A percentile compares a stretch with the other conserved stretches of the same genome.
Evolutionary conservation across 2,797 vertebrate species (phyloP).

Genomic region (Melopsittacus undulatus): DNA sequence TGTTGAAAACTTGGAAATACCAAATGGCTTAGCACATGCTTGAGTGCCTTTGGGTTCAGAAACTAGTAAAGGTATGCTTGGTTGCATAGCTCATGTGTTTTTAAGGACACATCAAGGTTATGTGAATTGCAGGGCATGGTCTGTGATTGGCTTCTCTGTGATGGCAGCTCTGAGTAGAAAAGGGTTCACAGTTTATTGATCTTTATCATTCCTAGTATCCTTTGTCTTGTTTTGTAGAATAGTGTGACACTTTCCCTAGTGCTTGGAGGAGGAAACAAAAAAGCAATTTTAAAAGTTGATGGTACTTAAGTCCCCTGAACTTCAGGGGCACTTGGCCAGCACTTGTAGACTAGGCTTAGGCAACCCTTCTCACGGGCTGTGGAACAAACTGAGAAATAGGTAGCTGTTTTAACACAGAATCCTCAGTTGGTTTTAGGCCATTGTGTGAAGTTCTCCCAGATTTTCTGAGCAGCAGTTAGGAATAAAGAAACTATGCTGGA

Average conservation of each 20-base stretch:
- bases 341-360: neutral
- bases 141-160: neutral
- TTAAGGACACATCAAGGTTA: neutral
- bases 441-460: neutral
- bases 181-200: neutral
- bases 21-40: neutral
- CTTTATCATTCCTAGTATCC: neutral
- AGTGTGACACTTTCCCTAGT: accelerated
- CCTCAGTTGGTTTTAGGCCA: neutral
- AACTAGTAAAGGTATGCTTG: neutral
- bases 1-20: neutral
- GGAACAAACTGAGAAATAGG: neutral
- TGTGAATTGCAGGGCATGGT: neutral
- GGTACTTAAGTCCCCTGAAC: neutral
- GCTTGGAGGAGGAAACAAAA: neutral
- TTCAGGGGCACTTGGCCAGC: neutral
- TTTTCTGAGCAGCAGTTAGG: neutral
- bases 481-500: neutral
- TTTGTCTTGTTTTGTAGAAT: neutral
- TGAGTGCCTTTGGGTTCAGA: neutral
- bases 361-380: neutral
- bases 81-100: neutral
- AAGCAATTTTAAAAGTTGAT: neutral
- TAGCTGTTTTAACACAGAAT: neutral
- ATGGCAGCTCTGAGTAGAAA: neutral